phyloP scores from a whole-genome alignment of 2,797 vertebrate genomes.

The Pristis pectinata region DNA sequence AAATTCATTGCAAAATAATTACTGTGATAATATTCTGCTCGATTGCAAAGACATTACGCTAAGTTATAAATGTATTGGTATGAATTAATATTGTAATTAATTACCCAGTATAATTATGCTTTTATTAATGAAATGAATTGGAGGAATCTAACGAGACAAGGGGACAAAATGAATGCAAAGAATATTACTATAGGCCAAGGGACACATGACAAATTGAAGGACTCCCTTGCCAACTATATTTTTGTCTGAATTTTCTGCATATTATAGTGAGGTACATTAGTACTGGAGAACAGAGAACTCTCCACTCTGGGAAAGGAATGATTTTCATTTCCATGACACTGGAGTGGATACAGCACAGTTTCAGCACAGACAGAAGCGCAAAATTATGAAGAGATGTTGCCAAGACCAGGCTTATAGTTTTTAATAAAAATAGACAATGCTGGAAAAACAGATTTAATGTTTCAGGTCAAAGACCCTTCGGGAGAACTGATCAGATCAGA shows the following conservation, averaged over 20 bases:
- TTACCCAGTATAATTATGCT: not conserved
- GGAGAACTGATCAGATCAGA: no score
- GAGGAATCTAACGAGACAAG: not conserved
- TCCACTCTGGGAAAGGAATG: not conserved
- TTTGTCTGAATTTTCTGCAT: not conserved
- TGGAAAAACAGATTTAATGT: no score
- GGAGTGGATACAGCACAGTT: not conserved
- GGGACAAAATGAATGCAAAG: not conserved
- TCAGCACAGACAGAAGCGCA: not conserved
- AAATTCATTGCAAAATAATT: not conserved
- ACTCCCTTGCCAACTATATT: not conserved
- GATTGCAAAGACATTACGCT: not conserved
- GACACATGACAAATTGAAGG: not conserved
- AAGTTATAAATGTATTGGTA: not conserved
- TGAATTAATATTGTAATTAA: not conserved
- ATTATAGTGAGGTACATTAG: not conserved
- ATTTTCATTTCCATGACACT: not conserved
- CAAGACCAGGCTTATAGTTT: no score
- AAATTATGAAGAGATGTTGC: no score
- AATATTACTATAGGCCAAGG: not conserved
- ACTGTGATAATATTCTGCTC: conserved; percentile 13
- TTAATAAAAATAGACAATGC: no score
- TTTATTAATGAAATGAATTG: not conserved
- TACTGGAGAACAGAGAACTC: not conserved
- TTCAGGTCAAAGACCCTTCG: no score